phyloP scores from a whole-genome alignment of 2,888 invertebrate species.

The Gerris lacustris region DNA sequence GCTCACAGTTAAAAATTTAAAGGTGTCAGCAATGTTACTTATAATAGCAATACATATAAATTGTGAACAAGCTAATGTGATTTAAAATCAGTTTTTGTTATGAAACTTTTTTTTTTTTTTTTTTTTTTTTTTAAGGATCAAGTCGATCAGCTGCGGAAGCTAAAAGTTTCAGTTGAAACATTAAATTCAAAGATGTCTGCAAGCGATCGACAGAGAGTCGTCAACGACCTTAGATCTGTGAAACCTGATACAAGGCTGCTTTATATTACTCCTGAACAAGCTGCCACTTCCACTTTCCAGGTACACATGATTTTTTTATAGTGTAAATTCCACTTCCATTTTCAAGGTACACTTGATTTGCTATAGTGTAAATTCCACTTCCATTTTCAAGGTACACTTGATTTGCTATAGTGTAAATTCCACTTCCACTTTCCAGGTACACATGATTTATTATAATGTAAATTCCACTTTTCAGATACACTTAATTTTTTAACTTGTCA shows the following conservation, averaged over 20 bases:
- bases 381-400: slow-evolving; percentile 48
- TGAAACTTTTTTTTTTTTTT: neutral
- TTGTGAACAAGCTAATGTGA: too few relatives aligned
- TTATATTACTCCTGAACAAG: slow-evolving; percentile 95
- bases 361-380: slow-evolving; percentile 44
- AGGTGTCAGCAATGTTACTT: too few relatives aligned
- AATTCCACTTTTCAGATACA: neutral
- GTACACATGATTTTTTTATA: slow-evolving; percentile 29
- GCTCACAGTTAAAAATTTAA: too few relatives aligned
- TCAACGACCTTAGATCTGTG: slow-evolving; percentile 60
- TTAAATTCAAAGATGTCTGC: slow-evolving; percentile 81
- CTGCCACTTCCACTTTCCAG: slow-evolving; percentile 64
- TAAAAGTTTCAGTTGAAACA: slow-evolving; percentile 72
- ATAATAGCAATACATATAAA: too few relatives aligned
- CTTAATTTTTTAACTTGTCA: neutral
- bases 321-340: neutral
- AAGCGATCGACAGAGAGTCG: slow-evolving; percentile 62
- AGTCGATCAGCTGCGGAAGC: slow-evolving; percentile 66
- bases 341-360: neutral
- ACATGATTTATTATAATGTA: slow-evolving; percentile 5
- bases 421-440: slow-evolving; percentile 56
- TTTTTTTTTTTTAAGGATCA: slow-evolving; percentile 54
- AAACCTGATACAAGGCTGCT: slow-evolving; percentile 69
- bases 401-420: slow-evolving; percentile 33
- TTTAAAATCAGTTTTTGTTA: too few relatives aligned